phyloP scores from a whole-genome alignment of 2,113 vertebrate genomes.

The Mesembrinibis cayennensis region DNA sequence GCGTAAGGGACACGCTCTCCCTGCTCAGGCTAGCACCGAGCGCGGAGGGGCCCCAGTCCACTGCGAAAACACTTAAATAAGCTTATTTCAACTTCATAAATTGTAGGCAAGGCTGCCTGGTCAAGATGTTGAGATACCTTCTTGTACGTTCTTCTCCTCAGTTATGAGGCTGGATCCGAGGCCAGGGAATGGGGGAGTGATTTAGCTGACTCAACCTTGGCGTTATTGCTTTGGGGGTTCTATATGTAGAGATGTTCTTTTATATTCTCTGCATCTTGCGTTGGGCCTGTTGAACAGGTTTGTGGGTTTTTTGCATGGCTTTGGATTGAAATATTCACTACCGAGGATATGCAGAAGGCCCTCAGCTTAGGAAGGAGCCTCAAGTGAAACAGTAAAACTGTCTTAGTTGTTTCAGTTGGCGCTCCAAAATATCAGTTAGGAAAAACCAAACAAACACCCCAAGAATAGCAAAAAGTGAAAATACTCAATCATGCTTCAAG shows the following conservation, averaged over 20 bases:
- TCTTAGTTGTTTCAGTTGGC: too few species aligned
- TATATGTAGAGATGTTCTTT: fast-evolving
- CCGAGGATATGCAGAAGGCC: background rate
- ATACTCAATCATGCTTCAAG: background rate
- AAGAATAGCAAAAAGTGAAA: background rate
- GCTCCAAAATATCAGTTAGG: background rate
- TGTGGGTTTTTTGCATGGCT: background rate
- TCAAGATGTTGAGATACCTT: background rate
- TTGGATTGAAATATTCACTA: background rate
- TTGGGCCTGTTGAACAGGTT: background rate
- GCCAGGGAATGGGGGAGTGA: background rate
- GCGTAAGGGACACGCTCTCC: background rate
- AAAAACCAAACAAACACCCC: background rate
- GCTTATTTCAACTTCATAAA: fast-evolving
- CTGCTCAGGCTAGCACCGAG: fast-evolving
- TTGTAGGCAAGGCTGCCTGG: background rate
- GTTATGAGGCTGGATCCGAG: fast-evolving
- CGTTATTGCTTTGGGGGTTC: fast-evolving
- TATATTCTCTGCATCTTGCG: fast-evolving
- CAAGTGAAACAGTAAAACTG: background rate
- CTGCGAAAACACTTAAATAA: background rate
- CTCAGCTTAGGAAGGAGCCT: background rate
- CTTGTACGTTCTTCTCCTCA: background rate
- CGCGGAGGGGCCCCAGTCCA: fast-evolving
- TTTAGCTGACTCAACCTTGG: background rate